phyloP scores from a whole-genome alignment of 2,797 vertebrate species.

The Argentina silus region DNA sequence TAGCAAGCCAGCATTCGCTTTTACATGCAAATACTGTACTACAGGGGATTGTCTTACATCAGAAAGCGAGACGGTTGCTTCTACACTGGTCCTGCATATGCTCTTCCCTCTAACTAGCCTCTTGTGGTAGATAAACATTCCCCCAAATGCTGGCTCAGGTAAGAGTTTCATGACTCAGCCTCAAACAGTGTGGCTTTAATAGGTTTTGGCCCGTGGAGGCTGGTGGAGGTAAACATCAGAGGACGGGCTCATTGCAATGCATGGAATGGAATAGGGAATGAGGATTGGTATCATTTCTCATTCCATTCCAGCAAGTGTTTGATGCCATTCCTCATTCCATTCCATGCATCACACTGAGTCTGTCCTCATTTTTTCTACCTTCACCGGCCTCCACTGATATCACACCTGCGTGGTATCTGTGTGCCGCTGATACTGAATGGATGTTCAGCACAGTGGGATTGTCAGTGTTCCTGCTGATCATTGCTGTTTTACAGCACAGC shows the following conservation, averaged over 20 bases:
- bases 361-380: background rate
- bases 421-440: background rate
- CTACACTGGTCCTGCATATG: too few species aligned
- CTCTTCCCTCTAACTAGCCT: too few species aligned
- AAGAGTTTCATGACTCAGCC: background rate
- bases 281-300: too few species aligned
- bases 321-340: too few species aligned
- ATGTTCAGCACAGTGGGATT: background rate
- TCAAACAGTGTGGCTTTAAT: background rate
- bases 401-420: background rate
- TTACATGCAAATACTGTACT: background rate
- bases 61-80: too few species aligned
- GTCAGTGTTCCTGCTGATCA: background rate
- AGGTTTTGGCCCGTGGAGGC: background rate
- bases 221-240: background rate
- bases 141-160: background rate
- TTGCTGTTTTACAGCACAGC: constrained; percentile 1
- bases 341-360: background rate
- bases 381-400: background rate
- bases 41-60: background rate
- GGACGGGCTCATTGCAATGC: background rate
- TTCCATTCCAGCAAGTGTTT: too few species aligned
- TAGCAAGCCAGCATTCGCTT: background rate
- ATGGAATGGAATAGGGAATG: too few species aligned
- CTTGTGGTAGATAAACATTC: background rate